Evolutionary conservation across 2,888 invertebrate genomes (phyloP).

Genomic region (Tenthredo notha): DNA sequence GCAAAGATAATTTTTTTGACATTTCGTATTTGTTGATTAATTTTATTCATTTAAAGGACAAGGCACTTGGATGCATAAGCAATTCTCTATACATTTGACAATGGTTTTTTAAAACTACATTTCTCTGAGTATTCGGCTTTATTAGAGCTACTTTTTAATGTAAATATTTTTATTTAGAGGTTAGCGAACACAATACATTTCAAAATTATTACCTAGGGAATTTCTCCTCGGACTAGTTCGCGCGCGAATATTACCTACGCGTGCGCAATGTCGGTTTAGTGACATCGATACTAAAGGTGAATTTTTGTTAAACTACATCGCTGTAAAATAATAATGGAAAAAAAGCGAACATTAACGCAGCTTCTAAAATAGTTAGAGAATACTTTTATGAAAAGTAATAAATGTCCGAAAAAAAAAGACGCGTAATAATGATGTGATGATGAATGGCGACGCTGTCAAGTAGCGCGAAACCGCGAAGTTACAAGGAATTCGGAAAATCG

Average conservation of each 20-base stretch:
- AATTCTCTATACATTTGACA: background rate
- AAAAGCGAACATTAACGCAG: background rate
- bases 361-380: background rate
- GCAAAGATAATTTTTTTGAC: conserved; percentile 57
- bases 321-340: no score
- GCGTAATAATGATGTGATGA: background rate
- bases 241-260: conserved; percentile 19
- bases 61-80: background rate
- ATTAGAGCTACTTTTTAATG: background rate
- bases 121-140: background rate
- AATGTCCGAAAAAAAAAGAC: background rate
- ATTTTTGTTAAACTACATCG: background rate
- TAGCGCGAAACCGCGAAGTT: background rate
- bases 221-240: background rate
- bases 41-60: background rate
- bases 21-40: conserved; percentile 51
- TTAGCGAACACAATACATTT: conserved; percentile 11
- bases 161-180: background rate
- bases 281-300: background rate
- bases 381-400: background rate
- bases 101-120: background rate
- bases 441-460: background rate
- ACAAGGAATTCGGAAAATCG: background rate
- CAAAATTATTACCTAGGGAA: background rate
- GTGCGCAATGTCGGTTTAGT: background rate